Evolutionary conservation across 2,797 vertebrate genomes (phyloP).

Genomic region (Sebastes cheni): DNA sequence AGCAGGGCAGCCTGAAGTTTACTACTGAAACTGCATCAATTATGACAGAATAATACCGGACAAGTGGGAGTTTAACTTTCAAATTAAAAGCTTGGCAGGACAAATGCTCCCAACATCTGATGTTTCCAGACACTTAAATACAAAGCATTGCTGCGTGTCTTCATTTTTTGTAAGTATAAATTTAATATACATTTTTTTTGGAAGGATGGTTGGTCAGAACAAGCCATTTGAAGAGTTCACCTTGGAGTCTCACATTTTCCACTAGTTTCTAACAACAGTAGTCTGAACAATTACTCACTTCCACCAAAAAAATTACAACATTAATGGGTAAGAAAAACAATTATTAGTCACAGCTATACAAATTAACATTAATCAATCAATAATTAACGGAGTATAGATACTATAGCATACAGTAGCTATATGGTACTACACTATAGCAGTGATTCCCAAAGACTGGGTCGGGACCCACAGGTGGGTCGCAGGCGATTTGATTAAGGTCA

Average conservation of each 20-base stretch:
- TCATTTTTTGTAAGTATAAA: neutral
- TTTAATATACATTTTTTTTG: neutral
- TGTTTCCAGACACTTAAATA: neutral
- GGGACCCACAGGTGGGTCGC: too few relatives aligned
- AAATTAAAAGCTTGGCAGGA: neutral
- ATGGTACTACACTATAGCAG: neutral
- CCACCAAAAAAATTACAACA: neutral
- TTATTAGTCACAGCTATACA: neutral
- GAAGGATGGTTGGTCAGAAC: neutral
- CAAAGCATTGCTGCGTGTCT: neutral
- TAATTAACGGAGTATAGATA: neutral
- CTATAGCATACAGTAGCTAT: neutral
- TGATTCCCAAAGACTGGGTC: too few relatives aligned
- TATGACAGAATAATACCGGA: neutral
- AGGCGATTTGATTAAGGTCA: too few relatives aligned
- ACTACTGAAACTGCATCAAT: neutral
- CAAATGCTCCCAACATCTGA: neutral
- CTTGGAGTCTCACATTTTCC: neutral
- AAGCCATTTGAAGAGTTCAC: neutral
- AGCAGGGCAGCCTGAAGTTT: neutral
- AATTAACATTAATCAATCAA: neutral
- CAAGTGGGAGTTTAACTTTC: neutral
- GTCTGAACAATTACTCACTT: neutral
- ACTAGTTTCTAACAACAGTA: neutral
- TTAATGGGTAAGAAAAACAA: neutral